phyloP scores from a whole-genome alignment of 2,113 vertebrate genomes.

The Gasterosteus aculeatus region DNA sequence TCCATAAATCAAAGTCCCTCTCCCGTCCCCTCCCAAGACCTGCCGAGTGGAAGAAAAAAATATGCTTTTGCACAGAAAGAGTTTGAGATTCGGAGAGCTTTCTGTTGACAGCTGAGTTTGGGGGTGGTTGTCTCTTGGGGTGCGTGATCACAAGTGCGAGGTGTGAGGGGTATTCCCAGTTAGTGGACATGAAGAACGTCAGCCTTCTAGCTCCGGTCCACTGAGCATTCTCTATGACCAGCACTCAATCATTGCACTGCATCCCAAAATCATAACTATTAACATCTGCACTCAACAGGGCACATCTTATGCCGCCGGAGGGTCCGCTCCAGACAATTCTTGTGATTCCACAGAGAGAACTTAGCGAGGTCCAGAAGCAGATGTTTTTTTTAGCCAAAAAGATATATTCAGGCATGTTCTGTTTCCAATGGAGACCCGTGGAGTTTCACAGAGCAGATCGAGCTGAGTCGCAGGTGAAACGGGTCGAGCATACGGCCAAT shows the following conservation, averaged over 20 bases:
- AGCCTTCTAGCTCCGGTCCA: conserved; percentile 61
- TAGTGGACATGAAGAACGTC: conserved; percentile 69
- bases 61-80: conserved; percentile 38
- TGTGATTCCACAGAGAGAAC: not conserved
- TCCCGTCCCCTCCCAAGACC: conserved; percentile 10
- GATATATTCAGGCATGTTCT: not conserved
- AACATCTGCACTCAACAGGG: not conserved
- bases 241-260: conserved; percentile 44
- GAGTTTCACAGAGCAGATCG: not conserved
- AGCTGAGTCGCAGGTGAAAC: not conserved
- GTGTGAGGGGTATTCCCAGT: conserved; percentile 30
- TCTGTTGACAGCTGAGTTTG: conserved; percentile 56
- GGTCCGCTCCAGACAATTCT: not conserved
- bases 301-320: not conserved
- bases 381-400: not conserved
- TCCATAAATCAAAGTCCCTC: conserved; percentile 73
- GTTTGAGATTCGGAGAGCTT: conserved; percentile 36
- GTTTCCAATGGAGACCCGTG: not conserved
- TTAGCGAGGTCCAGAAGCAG: not conserved
- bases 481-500: not conserved
- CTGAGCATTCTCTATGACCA: conserved; percentile 57
- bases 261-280: not conserved
- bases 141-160: conserved; percentile 49
- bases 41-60: conserved; percentile 33
- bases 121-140: conserved; percentile 52